Conservation (phyloP, 2,797 vertebrate species). For the Molossus molossus region DNA sequence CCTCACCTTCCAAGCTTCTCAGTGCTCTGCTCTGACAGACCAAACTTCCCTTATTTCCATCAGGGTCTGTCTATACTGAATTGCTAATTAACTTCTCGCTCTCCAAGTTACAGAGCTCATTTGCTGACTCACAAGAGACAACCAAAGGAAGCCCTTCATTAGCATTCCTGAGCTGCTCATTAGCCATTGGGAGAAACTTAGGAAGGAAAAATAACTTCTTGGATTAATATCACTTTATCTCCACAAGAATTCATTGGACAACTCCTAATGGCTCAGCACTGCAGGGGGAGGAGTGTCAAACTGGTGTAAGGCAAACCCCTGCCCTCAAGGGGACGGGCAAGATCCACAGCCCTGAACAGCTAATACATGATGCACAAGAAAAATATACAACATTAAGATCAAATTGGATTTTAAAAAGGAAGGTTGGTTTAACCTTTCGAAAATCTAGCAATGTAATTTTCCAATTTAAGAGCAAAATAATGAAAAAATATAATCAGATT, state of each 20-base stretch:
- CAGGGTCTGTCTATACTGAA: conserved; percentile 69
- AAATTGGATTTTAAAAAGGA: conserved; percentile 1
- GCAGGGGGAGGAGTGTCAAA: neutral
- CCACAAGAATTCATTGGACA: neutral
- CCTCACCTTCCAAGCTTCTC: conserved; percentile 66
- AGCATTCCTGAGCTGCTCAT: conserved; percentile 74
- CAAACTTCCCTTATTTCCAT: conserved; percentile 72
- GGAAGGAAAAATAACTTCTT: conserved; percentile 10
- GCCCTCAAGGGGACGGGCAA: neutral
- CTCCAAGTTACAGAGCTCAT: conserved; percentile 75
- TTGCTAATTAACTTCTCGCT: conserved; percentile 79
- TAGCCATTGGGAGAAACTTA: conserved; percentile 69
- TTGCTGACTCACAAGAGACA: conserved; percentile 82
- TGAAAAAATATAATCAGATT: neutral
- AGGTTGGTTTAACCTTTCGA: conserved; percentile 39
- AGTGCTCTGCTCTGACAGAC: conserved; percentile 55
- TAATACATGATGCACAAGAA: neutral
- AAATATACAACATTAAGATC: neutral
- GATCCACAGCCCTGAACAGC: neutral
- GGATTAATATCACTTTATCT: conserved; percentile 8
- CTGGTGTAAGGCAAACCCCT: neutral
- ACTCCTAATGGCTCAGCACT: neutral
- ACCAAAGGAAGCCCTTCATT: conserved; percentile 81
- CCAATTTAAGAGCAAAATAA: conserved; percentile 30
- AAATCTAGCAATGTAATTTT: conserved; percentile 50